Evolutionary conservation across 1,140 invertebrate genomes (phyloP).

Genomic region (Apis mellifera): Amel_HAv3.1 CM009936.2:10839501-10840000

Average conservation of each 20-base stretch:
- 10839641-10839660: slow-evolving; percentile 86
- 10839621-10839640: slow-evolving; percentile 80
- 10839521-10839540: slow-evolving; percentile 73
- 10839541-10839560: slow-evolving; percentile 81
- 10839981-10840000: slow-evolving; percentile 51
- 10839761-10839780: slow-evolving; percentile 72
- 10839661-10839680: slow-evolving; percentile 75
- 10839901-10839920: slow-evolving; percentile 65
- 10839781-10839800: slow-evolving; percentile 85
- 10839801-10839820: slow-evolving; percentile 90
- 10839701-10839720: slow-evolving; percentile 70
- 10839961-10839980: slow-evolving; percentile 71
- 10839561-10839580: slow-evolving; percentile 82
- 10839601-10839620: slow-evolving; percentile 72
- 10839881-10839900: slow-evolving; percentile 80
- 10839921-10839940: slow-evolving; percentile 53
- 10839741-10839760: slow-evolving; percentile 74
- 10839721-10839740: slow-evolving; percentile 74
- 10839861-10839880: slow-evolving; percentile 93
- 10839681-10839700: slow-evolving; percentile 63
- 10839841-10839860: slow-evolving; percentile 91
- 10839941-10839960: slow-evolving; percentile 49
- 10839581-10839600: slow-evolving; percentile 75
- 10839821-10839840: slow-evolving; percentile 86
- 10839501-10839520: slow-evolving; percentile 87